Evolutionary conservation across 1,140 invertebrate genomes (phyloP), one percentile per base, ranked within the genome.

Genomic region (Bombus superbus): DNA sequence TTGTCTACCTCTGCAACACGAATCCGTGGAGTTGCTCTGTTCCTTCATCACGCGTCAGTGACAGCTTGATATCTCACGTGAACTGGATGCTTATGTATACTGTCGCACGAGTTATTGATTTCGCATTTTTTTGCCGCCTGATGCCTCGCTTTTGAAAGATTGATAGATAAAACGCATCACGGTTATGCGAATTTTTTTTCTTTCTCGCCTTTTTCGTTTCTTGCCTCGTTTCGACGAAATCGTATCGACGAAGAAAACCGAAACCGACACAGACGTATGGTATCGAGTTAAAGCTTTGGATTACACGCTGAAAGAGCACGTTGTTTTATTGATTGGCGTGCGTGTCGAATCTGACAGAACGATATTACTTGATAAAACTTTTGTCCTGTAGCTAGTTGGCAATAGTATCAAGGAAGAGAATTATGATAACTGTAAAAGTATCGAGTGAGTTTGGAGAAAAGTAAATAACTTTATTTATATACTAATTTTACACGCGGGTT

Each of bases 51-150:
- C 42, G 44, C 72, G 3, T 40, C 44, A 22, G 25, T 76, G 81
- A 76, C 81, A 83, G 81, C 25, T 73, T 83, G 59, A 83, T 83
- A 75, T 53, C 81, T 66, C 72, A 62, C 72, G 57, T 38, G 80
- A 38, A 64, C 80, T 22, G 69, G 32, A 40, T 76, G 81, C 74
- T 83, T 76, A 75, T 73, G 28, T 47, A 38, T 35, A 75, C 81
- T 35, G 71, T 82, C 25, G n/a, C 81, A 38, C 44, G 15, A 9
- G 28, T 76, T 66, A 83, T 83, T 62, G 81, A 83, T 83, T 76
- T 76, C 59, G n/a, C 72, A 47, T 76, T 81, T 62, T 57, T 40
- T 18, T n/a, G 11, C 71, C 59, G 69, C 53, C 53, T 66, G 72
- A 74, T 47, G 59, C 6, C 15, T 75, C 71, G 15, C 32, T 28